Evolutionary conservation across 2,113 vertebrate species (phyloP).

Genomic region (Trematocara marginatum): DNA sequence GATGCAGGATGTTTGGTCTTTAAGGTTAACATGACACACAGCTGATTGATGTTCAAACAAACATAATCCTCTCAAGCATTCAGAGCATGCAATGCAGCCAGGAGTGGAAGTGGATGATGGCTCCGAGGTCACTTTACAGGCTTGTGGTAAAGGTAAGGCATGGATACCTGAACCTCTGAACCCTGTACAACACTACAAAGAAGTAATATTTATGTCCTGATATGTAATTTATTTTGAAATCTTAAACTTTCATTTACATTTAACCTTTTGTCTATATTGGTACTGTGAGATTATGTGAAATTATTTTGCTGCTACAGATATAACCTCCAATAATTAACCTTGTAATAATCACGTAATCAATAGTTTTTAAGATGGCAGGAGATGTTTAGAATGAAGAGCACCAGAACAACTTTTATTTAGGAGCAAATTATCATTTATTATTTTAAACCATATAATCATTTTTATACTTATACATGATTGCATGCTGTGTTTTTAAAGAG

Average conservation of each 20-base stretch:
- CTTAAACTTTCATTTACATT: not conserved
- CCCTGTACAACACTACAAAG: not conserved
- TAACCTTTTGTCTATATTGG: not conserved
- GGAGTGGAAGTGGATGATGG: not conserved
- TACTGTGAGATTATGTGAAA: not conserved
- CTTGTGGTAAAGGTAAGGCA: not conserved
- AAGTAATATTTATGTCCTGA: not conserved
- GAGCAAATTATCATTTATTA: too few relatives aligned
- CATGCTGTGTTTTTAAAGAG: too few relatives aligned
- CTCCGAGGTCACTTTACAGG: not conserved
- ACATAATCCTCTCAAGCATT: slow-evolving; percentile 33
- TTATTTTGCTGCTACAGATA: too few relatives aligned
- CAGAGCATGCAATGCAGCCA: not conserved
- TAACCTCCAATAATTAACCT: too few relatives aligned
- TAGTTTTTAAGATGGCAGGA: too few relatives aligned
- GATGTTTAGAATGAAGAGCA: too few relatives aligned
- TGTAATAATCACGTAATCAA: too few relatives aligned
- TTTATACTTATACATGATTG: too few relatives aligned
- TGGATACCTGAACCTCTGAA: not conserved
- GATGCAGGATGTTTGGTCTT: not conserved
- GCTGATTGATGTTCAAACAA: slow-evolving; percentile 19
- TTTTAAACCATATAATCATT: too few relatives aligned
- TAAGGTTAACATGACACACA: slow-evolving; percentile 6
- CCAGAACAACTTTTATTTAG: too few relatives aligned
- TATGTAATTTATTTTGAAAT: not conserved